Conservation (phyloP, 1,140 invertebrate species). For the Caerostris darwini region DNA sequence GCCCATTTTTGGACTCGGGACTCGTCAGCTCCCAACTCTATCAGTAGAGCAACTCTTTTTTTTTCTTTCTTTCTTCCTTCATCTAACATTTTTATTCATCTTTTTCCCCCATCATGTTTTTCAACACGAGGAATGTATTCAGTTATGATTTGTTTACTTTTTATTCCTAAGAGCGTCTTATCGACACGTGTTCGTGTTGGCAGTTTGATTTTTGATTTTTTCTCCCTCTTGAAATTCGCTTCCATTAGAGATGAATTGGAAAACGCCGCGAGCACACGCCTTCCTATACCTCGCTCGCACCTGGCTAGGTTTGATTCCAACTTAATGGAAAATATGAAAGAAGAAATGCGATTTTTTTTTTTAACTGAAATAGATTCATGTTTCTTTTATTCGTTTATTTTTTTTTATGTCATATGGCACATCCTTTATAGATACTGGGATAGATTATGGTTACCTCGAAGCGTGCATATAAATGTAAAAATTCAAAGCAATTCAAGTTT, state of each 20-base stretch:
- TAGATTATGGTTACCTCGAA: not conserved
- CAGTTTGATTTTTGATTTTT: not conserved
- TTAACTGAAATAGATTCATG: not conserved
- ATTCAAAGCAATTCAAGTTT: not conserved
- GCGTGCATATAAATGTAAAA: not conserved
- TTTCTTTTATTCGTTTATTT: not conserved
- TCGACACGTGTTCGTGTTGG: constrained; percentile 30
- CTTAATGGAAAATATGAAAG: constrained; percentile 12
- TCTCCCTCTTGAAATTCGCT: not conserved
- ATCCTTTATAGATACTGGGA: not conserved
- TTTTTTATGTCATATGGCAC: too few relatives aligned
- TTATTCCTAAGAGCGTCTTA: constrained; percentile 22
- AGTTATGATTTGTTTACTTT: constrained; percentile 42
- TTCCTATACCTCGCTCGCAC: not conserved
- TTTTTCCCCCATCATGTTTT: constrained; percentile 45
- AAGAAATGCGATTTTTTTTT: not conserved
- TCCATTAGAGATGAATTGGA: not conserved
- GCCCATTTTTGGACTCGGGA: constrained; percentile 65
- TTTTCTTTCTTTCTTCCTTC: not conserved
- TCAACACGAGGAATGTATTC: constrained; percentile 39
- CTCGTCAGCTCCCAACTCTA: constrained; percentile 47
- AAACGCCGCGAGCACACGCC: constrained; percentile 2
- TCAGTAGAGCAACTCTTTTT: constrained; percentile 62
- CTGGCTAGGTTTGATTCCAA: not conserved
- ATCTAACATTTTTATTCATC: constrained; percentile 19